A percentile compares a stretch with the other conserved stretches of the same genome.
Conservation (phyloP, 2,888 invertebrate genomes). For the Dicranocentrus wangi region DNA sequence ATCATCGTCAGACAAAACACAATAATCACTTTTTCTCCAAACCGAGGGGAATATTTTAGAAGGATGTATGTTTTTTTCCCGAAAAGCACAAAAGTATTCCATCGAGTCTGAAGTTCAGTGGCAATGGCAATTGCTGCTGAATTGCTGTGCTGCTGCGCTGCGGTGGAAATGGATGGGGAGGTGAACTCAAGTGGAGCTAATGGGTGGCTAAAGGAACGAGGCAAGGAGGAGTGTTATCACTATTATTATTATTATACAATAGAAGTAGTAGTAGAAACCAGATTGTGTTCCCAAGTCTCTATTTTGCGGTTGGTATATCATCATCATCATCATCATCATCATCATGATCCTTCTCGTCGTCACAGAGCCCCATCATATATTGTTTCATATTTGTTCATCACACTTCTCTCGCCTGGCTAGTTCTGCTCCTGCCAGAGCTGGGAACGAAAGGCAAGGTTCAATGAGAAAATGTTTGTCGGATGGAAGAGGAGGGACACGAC, state of each 20-base stretch:
- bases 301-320: conserved; percentile 18
- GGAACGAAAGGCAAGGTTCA: too few species aligned
- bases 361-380: background rate
- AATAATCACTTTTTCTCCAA: too few species aligned
- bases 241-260: conserved; percentile 24
- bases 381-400: conserved; percentile 35
- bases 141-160: too few species aligned
- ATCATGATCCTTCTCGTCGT: conserved; percentile 24
- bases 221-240: background rate
- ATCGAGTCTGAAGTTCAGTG: conserved; percentile 27
- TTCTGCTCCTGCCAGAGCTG: too few species aligned
- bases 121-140: conserved; percentile 43
- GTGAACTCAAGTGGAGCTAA: conserved; percentile 57
- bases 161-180: conserved; percentile 31
- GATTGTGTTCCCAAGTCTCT: background rate
- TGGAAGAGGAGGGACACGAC: conserved; percentile 3
- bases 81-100: too few species aligned
- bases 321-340: conserved; percentile 24
- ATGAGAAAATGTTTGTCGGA: too few species aligned
- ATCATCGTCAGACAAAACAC: too few species aligned
- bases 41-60: too few species aligned
- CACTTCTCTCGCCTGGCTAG: background rate
- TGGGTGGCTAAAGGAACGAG: conserved; percentile 42
- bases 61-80: too few species aligned
- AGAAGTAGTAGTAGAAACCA: background rate